Base-by-base conservation (phyloP, 2,113 vertebrate genomes). In the Oncorhynchus masou region DNA sequence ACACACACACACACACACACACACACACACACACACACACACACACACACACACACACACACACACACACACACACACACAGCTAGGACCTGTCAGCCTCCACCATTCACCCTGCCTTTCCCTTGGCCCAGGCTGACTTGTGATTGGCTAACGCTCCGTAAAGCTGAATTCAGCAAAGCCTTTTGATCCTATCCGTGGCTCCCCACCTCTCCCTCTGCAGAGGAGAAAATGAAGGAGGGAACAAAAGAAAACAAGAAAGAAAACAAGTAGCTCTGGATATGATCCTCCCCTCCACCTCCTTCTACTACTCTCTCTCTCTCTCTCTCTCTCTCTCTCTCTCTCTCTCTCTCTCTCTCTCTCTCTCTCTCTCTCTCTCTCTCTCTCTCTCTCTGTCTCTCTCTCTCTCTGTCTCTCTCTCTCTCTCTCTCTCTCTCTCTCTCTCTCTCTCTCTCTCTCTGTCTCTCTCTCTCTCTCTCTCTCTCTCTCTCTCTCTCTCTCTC, bases 131-230 rank as follows among this genome's bases (percentile, higher is more conserved):
- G 49, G 68, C 76, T 64, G 29, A 79, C 81, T 85, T 65, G 80
- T 84, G 84, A 87, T 89, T 86, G 88, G 83, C 74, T 69, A 39
- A 74, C 70, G 31, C 76, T 54, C 73, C 51, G 70, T 72, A 68
- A 13, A 71, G 77, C 54, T 74, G 82, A 79, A 76, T 76, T 74
- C 76, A 62, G 49, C 68, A 34, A 51, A 75, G 62, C 68, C 65
- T 69, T 57, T 62, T 67, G 19, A 57, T 25, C 74, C 27, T 9
- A 27, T 57, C 51, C 71, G 31, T 22, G 31, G 7, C 57, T 24
- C 65, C 54, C 69, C 77, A 51, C 75, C 81, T 74, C 74, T 70
- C 70, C 71, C 72, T 68, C 49, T 74, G 76, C 68, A 76, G 67
- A 69, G 65, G 54, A 66, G 60, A 71, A 66, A 71, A 79, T 77